Percentiles rank a stretch among this genome's conserved stretches.
phyloP scores from a whole-genome alignment of 2,888 invertebrate genomes.

The Hydraecia micacea region DNA sequence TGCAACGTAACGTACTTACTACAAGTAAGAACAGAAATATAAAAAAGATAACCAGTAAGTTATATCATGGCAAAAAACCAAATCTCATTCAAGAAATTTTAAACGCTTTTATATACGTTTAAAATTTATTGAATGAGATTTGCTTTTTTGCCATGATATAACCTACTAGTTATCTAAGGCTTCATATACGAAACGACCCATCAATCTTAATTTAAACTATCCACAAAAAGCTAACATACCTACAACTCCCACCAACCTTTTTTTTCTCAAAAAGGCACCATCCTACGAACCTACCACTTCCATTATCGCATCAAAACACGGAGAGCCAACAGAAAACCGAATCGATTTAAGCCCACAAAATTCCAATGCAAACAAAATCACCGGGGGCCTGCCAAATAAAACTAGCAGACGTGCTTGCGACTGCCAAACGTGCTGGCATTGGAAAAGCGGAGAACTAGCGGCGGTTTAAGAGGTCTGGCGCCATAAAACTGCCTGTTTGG shows the following conservation, averaged over 20 bases:
- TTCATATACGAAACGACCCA: neutral
- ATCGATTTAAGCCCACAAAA: slow-evolving; percentile 71
- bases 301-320: slow-evolving; percentile 61
- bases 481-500: slow-evolving; percentile 84
- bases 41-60: neutral
- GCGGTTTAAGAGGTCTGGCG: slow-evolving; percentile 82
- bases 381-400: slow-evolving; percentile 76
- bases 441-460: slow-evolving; percentile 84
- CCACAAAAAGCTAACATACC: neutral
- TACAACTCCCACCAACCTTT: neutral
- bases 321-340: slow-evolving; percentile 60
- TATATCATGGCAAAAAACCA: too few relatives aligned
- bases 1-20: neutral
- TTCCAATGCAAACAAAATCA: slow-evolving; percentile 74
- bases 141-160: neutral
- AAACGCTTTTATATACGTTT: neutral
- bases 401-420: slow-evolving; percentile 78
- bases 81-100: too few relatives aligned
- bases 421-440: slow-evolving; percentile 79
- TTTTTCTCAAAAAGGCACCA: slow-evolving; percentile 1
- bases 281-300: slow-evolving; percentile 39
- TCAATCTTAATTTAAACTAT: slow-evolving; percentile 8
- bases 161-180: neutral
- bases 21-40: neutral
- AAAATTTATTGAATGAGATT: neutral